Conservation (phyloP, 2,113 vertebrate genomes). For the Pterocles burchelli region DNA sequence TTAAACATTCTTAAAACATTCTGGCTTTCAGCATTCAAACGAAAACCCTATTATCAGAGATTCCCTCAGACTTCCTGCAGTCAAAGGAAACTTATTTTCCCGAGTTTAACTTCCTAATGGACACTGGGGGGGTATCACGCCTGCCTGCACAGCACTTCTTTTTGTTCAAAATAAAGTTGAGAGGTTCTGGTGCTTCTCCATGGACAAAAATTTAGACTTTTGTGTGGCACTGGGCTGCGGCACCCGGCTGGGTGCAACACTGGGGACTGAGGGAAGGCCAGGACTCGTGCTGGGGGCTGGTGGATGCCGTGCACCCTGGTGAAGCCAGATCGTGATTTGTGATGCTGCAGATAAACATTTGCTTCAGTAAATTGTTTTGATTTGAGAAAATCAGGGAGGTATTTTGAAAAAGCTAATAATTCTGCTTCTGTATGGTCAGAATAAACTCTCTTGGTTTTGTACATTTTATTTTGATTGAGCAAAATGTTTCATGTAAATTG, state of each 20-base stretch:
- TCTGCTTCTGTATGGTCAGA: background rate
- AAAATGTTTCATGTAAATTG: background rate
- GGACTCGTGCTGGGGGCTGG: background rate
- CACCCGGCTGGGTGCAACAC: fast-evolving
- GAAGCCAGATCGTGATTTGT: background rate
- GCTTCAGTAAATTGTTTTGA: background rate
- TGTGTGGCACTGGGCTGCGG: background rate
- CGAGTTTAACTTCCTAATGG: background rate
- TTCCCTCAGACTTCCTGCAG: background rate
- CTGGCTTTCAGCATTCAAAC: background rate
- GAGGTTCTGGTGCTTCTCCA: background rate
- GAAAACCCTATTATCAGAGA: background rate
- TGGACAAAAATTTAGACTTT: background rate
- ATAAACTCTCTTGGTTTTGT: background rate
- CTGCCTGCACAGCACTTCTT: background rate
- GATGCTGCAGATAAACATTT: background rate
- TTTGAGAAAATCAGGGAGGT: background rate
- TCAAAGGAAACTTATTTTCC: background rate
- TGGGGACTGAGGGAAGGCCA: background rate
- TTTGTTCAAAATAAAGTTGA: background rate
- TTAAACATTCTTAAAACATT: background rate
- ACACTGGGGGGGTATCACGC: fast-evolving
- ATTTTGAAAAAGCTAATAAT: background rate
- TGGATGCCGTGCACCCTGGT: fast-evolving
- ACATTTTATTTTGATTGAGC: background rate